Conservation (phyloP, 1,140 invertebrate genomes). For the Drosophila subpulchrella region DNA sequence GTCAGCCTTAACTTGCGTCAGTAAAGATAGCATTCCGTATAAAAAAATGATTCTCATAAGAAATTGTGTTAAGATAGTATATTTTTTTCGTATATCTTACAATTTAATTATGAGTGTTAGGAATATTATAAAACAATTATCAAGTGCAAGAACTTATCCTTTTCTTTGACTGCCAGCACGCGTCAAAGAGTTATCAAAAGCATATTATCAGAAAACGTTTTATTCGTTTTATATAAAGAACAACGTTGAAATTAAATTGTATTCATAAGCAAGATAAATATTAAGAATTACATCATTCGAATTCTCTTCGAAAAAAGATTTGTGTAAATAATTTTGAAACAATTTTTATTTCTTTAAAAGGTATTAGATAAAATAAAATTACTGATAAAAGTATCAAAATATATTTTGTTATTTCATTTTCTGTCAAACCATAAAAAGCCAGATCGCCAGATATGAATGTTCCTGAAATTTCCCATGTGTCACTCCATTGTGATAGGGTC, state of each 20-base stretch:
- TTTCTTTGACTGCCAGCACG: neutral
- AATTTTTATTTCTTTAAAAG: neutral
- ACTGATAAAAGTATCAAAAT: neutral
- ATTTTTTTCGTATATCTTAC: too few species aligned
- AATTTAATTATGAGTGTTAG: neutral
- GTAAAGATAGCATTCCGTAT: neutral
- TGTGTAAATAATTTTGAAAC: neutral
- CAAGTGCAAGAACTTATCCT: neutral
- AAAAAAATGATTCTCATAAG: neutral
- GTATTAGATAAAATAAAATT: neutral
- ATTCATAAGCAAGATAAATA: conserved; percentile 5
- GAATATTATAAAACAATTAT: neutral
- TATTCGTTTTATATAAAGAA: neutral
- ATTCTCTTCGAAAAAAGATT: neutral
- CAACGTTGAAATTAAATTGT: neutral
- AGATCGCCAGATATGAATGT: neutral
- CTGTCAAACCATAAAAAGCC: neutral
- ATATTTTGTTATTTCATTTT: neutral
- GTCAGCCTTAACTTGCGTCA: neutral
- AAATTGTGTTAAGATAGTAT: neutral
- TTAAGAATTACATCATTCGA: neutral
- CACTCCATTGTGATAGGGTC: conserved; percentile 22
- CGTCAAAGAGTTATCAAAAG: neutral
- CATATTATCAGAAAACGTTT: neutral
- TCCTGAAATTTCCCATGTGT: neutral